Percentiles rank a stretch among this genome's conserved stretches.
phyloP scores from a whole-genome alignment of 2,888 invertebrate species.

The Epinotia ramella region DNA sequence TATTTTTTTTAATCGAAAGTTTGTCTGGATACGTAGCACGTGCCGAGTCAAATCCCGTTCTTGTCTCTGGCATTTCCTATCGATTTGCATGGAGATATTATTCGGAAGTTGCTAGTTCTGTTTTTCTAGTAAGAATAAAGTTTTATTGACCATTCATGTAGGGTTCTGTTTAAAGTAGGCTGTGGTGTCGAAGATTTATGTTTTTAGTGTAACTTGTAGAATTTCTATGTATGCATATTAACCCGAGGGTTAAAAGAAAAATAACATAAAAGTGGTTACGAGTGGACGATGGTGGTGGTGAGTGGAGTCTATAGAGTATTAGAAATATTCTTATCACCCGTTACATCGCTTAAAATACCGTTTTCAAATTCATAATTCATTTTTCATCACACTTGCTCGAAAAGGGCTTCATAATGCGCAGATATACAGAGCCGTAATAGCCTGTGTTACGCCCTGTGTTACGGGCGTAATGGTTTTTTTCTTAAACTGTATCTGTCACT shows the following conservation, averaged over 20 bases:
- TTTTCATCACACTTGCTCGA: too few species aligned
- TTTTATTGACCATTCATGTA: conserved; percentile 40
- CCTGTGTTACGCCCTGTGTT: too few species aligned
- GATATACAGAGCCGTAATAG: too few species aligned
- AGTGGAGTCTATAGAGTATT: too few species aligned
- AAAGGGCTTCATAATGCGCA: too few species aligned
- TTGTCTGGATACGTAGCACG: conserved; percentile 40
- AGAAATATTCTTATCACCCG: too few species aligned
- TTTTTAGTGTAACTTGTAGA: not conserved
- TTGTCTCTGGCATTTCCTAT: conserved; percentile 42
- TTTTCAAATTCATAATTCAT: too few species aligned
- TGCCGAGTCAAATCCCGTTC: conserved; percentile 33
- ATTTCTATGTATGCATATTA: conserved; percentile 2
- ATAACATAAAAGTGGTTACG: not conserved
- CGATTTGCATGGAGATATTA: conserved; percentile 46
- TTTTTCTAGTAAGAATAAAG: conserved; percentile 40
- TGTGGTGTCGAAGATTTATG: conserved; percentile 13
- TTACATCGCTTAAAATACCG: too few species aligned
- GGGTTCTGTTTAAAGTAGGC: conserved; percentile 36
- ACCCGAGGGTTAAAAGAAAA: not conserved
- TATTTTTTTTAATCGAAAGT: conserved; percentile 37
- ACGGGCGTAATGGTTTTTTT: too few species aligned
- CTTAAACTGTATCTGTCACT: too few species aligned
- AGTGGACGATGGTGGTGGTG: too few species aligned
- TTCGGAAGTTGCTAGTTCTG: conserved; percentile 45